Conservation (phyloP, 2,113 vertebrate genomes). For the Chitala chitala region DNA sequence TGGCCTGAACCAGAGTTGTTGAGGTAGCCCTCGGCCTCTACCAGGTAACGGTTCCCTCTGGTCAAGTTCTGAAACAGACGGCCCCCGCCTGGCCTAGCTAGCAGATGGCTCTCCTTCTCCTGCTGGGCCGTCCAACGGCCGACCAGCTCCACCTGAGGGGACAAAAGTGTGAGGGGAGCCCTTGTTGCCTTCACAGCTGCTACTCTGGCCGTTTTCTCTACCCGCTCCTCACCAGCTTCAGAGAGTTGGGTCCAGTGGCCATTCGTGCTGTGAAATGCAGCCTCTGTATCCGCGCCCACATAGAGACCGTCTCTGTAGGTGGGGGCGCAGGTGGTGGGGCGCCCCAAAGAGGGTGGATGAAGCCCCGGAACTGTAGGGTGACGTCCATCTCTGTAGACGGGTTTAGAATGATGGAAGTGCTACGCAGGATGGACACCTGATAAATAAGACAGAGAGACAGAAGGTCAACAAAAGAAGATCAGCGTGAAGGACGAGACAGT, state of each 20-base stretch:
- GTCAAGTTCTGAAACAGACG: slow-evolving; percentile 75
- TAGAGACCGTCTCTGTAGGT: slow-evolving; percentile 64
- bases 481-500: slow-evolving; percentile 3
- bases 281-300: slow-evolving; percentile 83
- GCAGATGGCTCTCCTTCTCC: slow-evolving; percentile 71
- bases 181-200: background rate
- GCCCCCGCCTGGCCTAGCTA: slow-evolving; percentile 69
- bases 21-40: slow-evolving; percentile 79
- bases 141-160: slow-evolving; percentile 66
- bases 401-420: slow-evolving; percentile 75
- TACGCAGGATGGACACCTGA: slow-evolving; percentile 80
- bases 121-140: slow-evolving; percentile 80
- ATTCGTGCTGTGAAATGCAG: slow-evolving; percentile 77
- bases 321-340: slow-evolving; percentile 56
- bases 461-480: background rate
- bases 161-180: background rate
- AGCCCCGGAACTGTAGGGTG: slow-evolving; percentile 80
- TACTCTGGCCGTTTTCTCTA: background rate
- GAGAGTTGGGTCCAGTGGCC: slow-evolving; percentile 67
- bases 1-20: slow-evolving; percentile 81
- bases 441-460: background rate
- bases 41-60: slow-evolving; percentile 75
- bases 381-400: slow-evolving; percentile 81
- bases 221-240: slow-evolving; percentile 64
- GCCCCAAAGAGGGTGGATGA: slow-evolving; percentile 77